A percentile compares a stretch with the other conserved stretches of the same genome.
Evolutionary conservation across 1,140 invertebrate species (phyloP).

Genomic region (Panagrolaimus sp.): DNA sequence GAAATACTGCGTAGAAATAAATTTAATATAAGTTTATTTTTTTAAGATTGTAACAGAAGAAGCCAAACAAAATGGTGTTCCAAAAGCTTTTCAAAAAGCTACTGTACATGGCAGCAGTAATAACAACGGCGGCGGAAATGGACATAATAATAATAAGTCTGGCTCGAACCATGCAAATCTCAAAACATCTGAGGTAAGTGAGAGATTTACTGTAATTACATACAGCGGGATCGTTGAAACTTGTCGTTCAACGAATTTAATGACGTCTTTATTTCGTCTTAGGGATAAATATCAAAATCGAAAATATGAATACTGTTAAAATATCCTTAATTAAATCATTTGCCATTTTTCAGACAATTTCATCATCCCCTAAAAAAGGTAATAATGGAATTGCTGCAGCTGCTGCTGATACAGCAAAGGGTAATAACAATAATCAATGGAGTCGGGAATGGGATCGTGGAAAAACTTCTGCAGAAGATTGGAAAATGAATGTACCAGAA

Average conservation of each 20-base stretch:
- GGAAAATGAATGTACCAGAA: slow-evolving; percentile 10
- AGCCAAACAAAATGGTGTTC: background rate
- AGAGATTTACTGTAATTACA: background rate
- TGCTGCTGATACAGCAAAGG: no score
- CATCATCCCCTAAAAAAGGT: background rate
- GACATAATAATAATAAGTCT: background rate
- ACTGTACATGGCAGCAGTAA: background rate
- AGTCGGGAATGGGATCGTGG: slow-evolving; percentile 12
- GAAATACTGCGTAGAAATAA: no score
- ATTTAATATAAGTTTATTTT: no score
- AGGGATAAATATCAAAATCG: no score
- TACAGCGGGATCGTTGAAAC: no score
- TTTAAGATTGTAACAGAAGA: slow-evolving; percentile 10
- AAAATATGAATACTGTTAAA: no score
- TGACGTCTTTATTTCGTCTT: no score
- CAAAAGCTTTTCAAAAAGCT: background rate
- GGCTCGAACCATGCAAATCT: background rate
- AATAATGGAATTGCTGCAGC: background rate
- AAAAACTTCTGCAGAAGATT: background rate
- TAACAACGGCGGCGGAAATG: background rate
- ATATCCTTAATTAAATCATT: no score
- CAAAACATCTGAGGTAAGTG: slow-evolving; percentile 9
- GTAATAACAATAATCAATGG: slow-evolving; percentile 13
- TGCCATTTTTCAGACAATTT: no score
- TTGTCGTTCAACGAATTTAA: no score